Percentiles rank a stretch among this genome's conserved stretches.
phyloP scores from a whole-genome alignment of 2,113 vertebrate genomes.

The Cyprinodon variegatus region DNA sequence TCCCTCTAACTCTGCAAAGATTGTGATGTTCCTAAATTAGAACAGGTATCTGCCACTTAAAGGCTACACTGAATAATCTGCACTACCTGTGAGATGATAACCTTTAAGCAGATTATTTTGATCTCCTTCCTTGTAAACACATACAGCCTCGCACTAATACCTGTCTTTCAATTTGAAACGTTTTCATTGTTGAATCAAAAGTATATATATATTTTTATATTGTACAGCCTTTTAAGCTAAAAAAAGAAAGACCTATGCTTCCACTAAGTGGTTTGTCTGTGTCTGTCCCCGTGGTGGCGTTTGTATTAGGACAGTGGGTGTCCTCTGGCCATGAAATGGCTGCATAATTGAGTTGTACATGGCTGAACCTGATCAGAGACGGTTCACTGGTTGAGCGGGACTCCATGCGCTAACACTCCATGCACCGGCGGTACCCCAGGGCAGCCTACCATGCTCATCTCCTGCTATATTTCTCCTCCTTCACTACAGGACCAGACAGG shows the following conservation, averaged over 20 bases:
- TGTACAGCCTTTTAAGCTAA: constrained; percentile 18
- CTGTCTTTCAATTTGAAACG: constrained; percentile 5
- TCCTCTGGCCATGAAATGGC: constrained; percentile 79
- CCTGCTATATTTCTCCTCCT: constrained; percentile 59
- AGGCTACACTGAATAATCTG: constrained; percentile 39
- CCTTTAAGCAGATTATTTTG: constrained; percentile 56
- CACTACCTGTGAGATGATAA: constrained; percentile 45
- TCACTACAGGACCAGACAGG: constrained; percentile 51
- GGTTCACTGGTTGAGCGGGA: constrained; percentile 79
- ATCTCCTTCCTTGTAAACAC: constrained; percentile 24
- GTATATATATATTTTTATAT: constrained; percentile 13
- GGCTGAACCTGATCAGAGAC: constrained; percentile 81
- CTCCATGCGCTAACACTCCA: constrained; percentile 72
- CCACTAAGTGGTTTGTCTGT: constrained; percentile 37
- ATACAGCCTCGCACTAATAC: background rate
- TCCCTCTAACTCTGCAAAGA: constrained; percentile 65
- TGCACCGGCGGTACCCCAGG: constrained; percentile 68
- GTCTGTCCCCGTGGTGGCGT: constrained; percentile 56
- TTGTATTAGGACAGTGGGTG: constrained; percentile 71
- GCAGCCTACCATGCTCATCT: constrained; percentile 51
- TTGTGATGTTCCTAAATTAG: constrained; percentile 21
- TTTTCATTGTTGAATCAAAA: constrained; percentile 2
- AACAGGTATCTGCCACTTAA: constrained; percentile 23
- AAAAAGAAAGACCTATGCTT: constrained; percentile 39
- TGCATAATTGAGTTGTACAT: constrained; percentile 82